A percentile compares a stretch with the other conserved stretches of the same genome.
Evolutionary conservation across 2,888 invertebrate species (phyloP).

Genomic region (Mimachlamys varia): DNA sequence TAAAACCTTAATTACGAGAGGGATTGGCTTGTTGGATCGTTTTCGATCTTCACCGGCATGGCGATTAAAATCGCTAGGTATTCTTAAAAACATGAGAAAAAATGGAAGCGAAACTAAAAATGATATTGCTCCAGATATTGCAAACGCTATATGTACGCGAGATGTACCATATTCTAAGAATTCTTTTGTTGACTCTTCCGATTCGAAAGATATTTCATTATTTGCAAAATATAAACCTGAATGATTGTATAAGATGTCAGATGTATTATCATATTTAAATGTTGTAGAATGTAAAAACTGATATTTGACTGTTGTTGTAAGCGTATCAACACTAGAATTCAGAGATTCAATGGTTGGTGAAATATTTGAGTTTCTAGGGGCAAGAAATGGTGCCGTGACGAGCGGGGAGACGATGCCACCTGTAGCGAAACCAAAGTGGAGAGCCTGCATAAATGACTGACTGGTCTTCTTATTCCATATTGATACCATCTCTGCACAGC

Average conservation of each 20-base stretch:
- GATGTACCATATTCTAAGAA: background rate
- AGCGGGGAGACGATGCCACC: background rate
- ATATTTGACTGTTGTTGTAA: background rate
- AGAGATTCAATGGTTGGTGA: background rate
- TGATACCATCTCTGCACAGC: constrained; percentile 19
- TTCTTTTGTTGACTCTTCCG: background rate
- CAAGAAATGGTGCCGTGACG: background rate
- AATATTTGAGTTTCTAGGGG: background rate
- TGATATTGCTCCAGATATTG: background rate
- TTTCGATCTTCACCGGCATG: background rate
- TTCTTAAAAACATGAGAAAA: background rate
- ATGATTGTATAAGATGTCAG: background rate
- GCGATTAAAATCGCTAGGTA: background rate
- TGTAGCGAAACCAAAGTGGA: background rate
- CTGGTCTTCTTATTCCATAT: constrained; percentile 19
- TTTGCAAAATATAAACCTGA: background rate
- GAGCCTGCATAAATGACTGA: constrained; percentile 20
- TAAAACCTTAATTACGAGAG: background rate
- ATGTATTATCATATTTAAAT: background rate
- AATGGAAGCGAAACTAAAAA: background rate
- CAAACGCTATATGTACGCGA: background rate
- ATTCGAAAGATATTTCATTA: background rate
- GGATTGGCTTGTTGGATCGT: background rate
- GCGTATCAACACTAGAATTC: background rate
- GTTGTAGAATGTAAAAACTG: background rate